phyloP scores from a whole-genome alignment of 2,888 invertebrate species.

The Drosophila glabriapex region DNA sequence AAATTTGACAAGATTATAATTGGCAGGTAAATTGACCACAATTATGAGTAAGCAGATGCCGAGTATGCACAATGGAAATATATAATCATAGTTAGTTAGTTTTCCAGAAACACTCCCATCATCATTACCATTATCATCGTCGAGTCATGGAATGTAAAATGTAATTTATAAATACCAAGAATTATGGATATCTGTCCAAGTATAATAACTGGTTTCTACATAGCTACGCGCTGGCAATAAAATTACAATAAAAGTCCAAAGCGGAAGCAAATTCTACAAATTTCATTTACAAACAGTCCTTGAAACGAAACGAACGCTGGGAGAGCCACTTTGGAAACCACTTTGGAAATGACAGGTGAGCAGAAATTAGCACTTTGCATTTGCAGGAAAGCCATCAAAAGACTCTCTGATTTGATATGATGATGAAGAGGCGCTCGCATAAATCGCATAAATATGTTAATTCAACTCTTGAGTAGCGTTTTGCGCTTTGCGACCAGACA shows the following conservation, averaged over 20 bases:
- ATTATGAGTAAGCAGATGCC: neutral
- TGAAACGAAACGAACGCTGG: conserved; percentile 41
- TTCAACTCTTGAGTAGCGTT: conserved; percentile 56
- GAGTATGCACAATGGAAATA: neutral
- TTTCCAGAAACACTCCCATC: conserved; percentile 18
- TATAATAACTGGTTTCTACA: conserved; percentile 64
- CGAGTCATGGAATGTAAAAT: conserved; percentile 50
- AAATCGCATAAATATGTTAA: conserved; percentile 81
- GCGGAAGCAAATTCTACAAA: conserved; percentile 74
- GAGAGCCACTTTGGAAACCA: conserved; percentile 31
- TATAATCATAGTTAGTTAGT: neutral
- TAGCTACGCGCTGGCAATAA: conserved; percentile 32
- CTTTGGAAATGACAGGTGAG: conserved; percentile 57
- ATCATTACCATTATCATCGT: conserved; percentile 34
- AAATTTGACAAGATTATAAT: neutral
- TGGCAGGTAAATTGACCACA: neutral
- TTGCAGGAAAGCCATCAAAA: conserved; percentile 48
- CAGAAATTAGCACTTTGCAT: conserved; percentile 69
- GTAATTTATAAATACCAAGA: conserved; percentile 70
- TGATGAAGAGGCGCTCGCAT: conserved; percentile 74
- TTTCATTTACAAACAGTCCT: conserved; percentile 80
- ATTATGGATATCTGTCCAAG: conserved; percentile 49
- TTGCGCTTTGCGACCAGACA: conserved; percentile 41
- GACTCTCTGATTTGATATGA: conserved; percentile 56
- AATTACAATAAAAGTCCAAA: conserved; percentile 64